Evolutionary conservation across 2,797 vertebrate species (phyloP).

Genomic region (Paratrypauchen microcephalus): DNA sequence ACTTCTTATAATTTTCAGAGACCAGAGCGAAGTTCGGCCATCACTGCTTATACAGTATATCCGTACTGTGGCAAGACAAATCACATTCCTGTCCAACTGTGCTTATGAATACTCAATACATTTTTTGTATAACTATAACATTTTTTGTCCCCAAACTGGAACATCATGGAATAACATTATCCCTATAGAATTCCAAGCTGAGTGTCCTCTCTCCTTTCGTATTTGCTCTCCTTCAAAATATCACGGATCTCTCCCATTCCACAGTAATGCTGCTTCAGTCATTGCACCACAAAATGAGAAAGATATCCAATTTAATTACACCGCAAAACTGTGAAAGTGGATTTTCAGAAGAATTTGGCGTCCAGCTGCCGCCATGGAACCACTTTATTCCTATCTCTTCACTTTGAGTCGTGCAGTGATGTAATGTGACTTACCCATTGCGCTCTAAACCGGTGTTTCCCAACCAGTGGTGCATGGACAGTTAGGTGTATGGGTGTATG

Average conservation of each 20-base stretch:
- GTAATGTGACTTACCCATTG: not conserved
- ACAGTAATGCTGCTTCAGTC: conserved; percentile 17
- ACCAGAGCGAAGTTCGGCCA: no score
- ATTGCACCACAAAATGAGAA: conserved; percentile 3
- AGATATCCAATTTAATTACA: conserved; percentile 16
- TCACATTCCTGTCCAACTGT: not conserved
- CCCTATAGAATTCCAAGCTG: not conserved
- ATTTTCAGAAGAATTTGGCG: conserved; percentile 13
- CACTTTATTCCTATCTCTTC: not conserved
- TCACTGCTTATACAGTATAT: no score
- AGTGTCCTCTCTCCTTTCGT: not conserved
- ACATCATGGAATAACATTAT: not conserved
- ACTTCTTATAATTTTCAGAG: no score
- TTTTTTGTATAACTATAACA: not conserved
- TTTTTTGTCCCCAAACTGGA: not conserved
- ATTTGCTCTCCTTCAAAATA: not conserved
- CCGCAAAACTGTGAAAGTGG: conserved; percentile 13
- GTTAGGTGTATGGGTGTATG: not conserved
- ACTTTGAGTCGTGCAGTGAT: not conserved
- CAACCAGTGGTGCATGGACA: not conserved
- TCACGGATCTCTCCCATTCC: conserved; percentile 2
- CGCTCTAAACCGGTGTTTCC: not conserved
- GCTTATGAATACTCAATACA: not conserved
- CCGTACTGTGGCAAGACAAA: no score
- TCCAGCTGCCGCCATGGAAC: not conserved